Evolutionary conservation across 2,113 vertebrate genomes (phyloP), one percentile per base, ranked within the genome.

Genomic region (Grallaria varia): DNA sequence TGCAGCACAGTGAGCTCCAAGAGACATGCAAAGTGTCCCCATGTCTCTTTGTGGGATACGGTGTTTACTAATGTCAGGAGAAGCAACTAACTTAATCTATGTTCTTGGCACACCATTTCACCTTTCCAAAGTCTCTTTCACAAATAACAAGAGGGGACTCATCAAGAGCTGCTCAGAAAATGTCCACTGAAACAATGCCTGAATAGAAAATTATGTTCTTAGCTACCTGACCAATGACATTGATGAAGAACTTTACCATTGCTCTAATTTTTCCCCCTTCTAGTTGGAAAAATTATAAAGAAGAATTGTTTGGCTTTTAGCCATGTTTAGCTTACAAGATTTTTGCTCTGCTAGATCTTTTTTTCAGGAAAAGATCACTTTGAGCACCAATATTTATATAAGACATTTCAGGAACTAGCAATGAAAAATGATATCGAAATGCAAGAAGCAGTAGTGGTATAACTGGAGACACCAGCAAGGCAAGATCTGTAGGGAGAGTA

Each of bases 351-450:
- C 49, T 93, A 69, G 71, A 53, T 40, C 7, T 68, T 83, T 91
- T 58, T 86, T 68, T 64, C 62, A 80, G 67, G 67, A 83, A 87
- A 93, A 94, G 35, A 83, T 66, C 25, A 49, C 77, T 90, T 55
- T 77, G 42, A 80, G 25, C 55, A 83, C 22, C 84, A 87, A 68
- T 96, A 91, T 89, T 87, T 95, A 77, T 50, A 39, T 33, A 80
- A 95, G 66, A 73, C 78, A 77, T 87, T 96, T 82, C 78, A 90
- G 71, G 83, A 91, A 93, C 31, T 37, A 63, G 59, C 8, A 17
- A 74, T 59, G 79, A 81, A 93, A 93, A 44, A 62, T 63, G 63
- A 81, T 85, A 62, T 78, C 76, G 63, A 95, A 91, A 52, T 66
- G 42, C 22, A 67, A 80, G 59, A 90, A 88, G 28, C 33, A 55